Evolutionary conservation across 2,888 invertebrate genomes (phyloP), one percentile per base, ranked within the genome.

Genomic region (Argyresthia goedartella): DNA sequence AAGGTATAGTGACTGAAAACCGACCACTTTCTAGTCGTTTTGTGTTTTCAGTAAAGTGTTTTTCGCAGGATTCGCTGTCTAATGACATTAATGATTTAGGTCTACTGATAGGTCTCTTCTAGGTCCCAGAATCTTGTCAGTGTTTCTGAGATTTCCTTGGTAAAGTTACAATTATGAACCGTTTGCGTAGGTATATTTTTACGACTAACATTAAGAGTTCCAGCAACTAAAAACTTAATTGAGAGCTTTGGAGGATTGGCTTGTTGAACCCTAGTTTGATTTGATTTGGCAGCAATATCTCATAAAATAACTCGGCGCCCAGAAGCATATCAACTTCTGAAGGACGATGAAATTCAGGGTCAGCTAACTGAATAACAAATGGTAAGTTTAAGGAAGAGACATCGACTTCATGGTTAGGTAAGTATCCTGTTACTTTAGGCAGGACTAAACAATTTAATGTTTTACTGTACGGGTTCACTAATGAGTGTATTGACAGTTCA

Each of bases 1-100:
- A 25, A 11, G 51, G 51, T 15, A 51, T 10, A 2, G 25, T 13
- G 35, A 56, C 56, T 50, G 55, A 54, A 25, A 49, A 47, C 15
- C 61, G 53, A 25, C 62, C 60, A 0, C n/a, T 43, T 1, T 42
- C 42, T 42, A 42, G 42, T 8, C 42, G 42, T 11, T 11, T 42
- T n/a, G 42, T 42, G 42, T 8, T 42, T n/a, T 42, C 13, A n/a
- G 42, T 42, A n/a, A 42, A 42, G 42, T 42, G 42, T 11, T 11
- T 42, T 42, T 42, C 42, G n/a, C 42, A 42, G n/a, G n/a, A n/a
- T n/a, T 42, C 42, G 13, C n/a, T 42, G 42, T n/a, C 42, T n/a
- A n/a, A n/a, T 42, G 42, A 42, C n/a, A n/a, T 42, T 42, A 42
- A n/a, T 42, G n/a, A 42, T 42, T 36, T 36, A 36, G 36, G 36